A percentile compares a stretch with the other conserved stretches of the same genome.
Conservation (phyloP, 2,113 vertebrate species). For the Ia io region DNA sequence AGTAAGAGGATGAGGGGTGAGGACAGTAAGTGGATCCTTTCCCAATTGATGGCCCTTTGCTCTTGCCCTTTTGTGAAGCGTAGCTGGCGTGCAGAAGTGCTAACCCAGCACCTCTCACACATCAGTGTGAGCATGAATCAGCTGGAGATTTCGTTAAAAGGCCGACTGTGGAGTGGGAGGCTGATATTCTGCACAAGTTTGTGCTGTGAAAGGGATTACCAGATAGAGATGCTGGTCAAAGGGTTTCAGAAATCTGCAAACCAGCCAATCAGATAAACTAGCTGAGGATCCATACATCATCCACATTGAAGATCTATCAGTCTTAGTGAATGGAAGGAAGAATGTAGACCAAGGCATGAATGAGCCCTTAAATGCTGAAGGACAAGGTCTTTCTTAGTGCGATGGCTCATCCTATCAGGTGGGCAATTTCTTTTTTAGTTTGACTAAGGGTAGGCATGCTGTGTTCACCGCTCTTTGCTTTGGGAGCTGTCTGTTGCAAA, state of each 20-base stretch:
- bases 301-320: rapidly evolving
- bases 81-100: rapidly evolving
- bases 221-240: not conserved
- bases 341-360: rapidly evolving
- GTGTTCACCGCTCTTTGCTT: not conserved
- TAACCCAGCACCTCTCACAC: not conserved
- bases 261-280: too few species aligned
- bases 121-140: not conserved
- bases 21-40: not conserved
- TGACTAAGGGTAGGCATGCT: not conserved
- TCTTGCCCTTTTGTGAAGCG: not conserved
- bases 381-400: not conserved
- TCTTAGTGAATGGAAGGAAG: not conserved
- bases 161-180: not conserved
- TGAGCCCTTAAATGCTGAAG: not conserved
- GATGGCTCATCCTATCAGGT: not conserved
- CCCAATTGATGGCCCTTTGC: not conserved
- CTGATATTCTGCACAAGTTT: not conserved
- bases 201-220: not conserved
- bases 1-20: not conserved
- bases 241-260: not conserved
- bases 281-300: not conserved
- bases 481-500: constrained; percentile 2
- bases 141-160: not conserved
- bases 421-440: not conserved